Base-by-base conservation (phyloP, 2,113 vertebrate species). In the Riparia riparia region DNA sequence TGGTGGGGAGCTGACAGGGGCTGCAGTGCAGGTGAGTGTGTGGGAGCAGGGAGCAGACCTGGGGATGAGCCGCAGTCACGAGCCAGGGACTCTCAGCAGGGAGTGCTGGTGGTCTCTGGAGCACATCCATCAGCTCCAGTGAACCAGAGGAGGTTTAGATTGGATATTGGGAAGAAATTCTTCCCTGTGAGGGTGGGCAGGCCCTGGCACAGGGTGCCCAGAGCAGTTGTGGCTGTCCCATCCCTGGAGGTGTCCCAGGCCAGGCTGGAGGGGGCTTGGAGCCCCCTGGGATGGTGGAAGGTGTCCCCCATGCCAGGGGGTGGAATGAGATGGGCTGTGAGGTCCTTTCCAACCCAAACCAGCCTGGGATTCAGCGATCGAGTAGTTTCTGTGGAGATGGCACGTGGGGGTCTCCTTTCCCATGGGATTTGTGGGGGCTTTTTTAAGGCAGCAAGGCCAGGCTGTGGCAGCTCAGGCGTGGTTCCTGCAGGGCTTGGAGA, bases 1-100 rank as follows among this genome's bases (percentile, higher is more conserved):
- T 81, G 70, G 65, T 68, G 65, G 74, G 95, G 91, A 97, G 70
- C 90, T 93, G 70, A 26, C 44, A 47, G 70, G 76, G 95, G 24
- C 71, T 29, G n/a, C 65, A 74, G 56, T 12, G 57, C 71, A n/a
- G 76, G 34, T 15, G 69, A 57, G 45, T 50, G 58, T 22, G 71
- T 74, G 6, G 12, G 56, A 54, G 83, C 58, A 39, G 12, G 15
- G 56, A 7, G 0, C 6, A 66, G 51, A 29, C 16, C 41, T 13
- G 22, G 17, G 17, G 14, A 60, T 47, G 17, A 18, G 54, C 57
- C 1, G 41, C 0, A 13, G 28, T 53, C 34, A 22, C 2, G 7
- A 71, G 92, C 66, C 32, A 2, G 63, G 44, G 32, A 31, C 14
- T 45, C 10, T 14, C 41, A 45, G 74, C 49, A n/a, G 51, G 24